Evolutionary conservation across 2,888 invertebrate genomes (phyloP), one percentile per base, ranked within the genome.

Genomic region (Corbicula japonica): DNA sequence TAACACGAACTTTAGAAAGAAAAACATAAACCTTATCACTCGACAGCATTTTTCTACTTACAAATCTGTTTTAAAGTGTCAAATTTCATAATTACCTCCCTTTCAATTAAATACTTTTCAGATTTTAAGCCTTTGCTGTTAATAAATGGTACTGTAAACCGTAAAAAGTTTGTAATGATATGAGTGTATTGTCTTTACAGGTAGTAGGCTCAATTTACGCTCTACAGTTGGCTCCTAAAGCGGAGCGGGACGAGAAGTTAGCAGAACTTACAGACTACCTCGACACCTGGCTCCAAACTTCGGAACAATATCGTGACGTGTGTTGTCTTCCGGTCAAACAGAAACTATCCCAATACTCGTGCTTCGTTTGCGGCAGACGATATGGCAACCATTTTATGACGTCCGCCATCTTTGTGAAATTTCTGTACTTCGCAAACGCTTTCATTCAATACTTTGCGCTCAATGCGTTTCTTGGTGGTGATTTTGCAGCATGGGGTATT

Each of bases 381-480:
- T 90, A 89, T 63, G 91, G 92, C n/a, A 90, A 89, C 69, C 91
- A 89, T 72, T 87, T 92, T 26, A 86, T 90, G 44, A 88, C 91
- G 0, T 83, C 92, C 60, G 90, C 90, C 63, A 76, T 92, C 62
- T 79, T 91, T 46, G 77, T 88, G 28, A 93, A 93, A 78, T 52
- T 86, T 8, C 79, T 92, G 18, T 92, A 91, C 74, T 80, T 90
- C 5, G 65, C 73, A 50, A 92, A 92, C 77, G 88, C 92, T 23
- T 82, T 92, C 46, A 82, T 87, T 34, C 93, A 93, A 76, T 89
- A 92, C 61, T 90, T 89, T 72, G 78, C 90, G 8, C 86, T 92
- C 38, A 92, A 92, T 75, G 82, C 83, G 10, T 92, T 92, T 61
- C 81, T 92, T 35, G 88, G 90, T 10, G 87, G 86, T 50, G 87